These are phyloP conservation scores for Catharus ustulatus DNA, from an alignment of 2,797 vertebrate genomes.

Conservation along the genomic window DNA sequence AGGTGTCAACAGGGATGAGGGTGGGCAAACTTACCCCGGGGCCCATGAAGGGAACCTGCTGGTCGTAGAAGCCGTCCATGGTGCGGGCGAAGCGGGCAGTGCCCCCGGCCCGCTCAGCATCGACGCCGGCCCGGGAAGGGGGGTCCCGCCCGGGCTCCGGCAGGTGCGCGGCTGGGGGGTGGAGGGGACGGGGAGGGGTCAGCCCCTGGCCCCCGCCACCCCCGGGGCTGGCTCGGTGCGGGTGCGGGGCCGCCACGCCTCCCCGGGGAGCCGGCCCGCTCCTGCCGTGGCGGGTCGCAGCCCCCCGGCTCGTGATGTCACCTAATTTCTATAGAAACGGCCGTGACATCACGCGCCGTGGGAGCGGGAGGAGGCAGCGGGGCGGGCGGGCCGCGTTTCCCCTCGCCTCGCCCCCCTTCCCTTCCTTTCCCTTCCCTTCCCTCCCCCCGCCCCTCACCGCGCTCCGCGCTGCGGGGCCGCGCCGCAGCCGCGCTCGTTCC, in stretches of 20 bases:
- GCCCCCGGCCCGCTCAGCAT: slow-evolving; percentile 76
- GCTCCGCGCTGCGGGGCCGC: not conserved
- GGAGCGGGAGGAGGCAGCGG: not conserved
- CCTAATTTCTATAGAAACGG: slow-evolving; percentile 55
- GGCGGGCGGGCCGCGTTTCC: not conserved
- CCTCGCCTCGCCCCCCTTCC: not conserved
- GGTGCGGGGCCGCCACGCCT: not conserved
- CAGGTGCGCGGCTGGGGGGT: slow-evolving; percentile 27
- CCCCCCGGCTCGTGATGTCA: slow-evolving; percentile 52
- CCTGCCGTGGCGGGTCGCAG: slow-evolving; percentile 21
- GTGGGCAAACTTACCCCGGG: slow-evolving; percentile 85
- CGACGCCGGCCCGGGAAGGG: slow-evolving; percentile 63
- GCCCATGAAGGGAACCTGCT: slow-evolving; percentile 95
- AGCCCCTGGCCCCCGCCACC: not conserved
- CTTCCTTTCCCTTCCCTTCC: not conserved
- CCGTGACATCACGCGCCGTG: slow-evolving; percentile 20
- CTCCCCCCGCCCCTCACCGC: not conserved
- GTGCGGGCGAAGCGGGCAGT: slow-evolving; percentile 70
- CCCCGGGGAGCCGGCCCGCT: slow-evolving; percentile 1
- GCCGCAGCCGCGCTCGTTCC: slow-evolving; percentile 22
- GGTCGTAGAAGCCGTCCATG: slow-evolving; percentile 98
- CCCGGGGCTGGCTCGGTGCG: not conserved
- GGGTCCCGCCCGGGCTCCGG: slow-evolving; percentile 51
- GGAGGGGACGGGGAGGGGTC: not conserved
- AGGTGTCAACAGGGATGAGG: not conserved